A percentile compares a stretch with the other conserved stretches of the same genome.
phyloP scores from a whole-genome alignment of 2,888 invertebrate species.

The Eupeodes luniger region DNA sequence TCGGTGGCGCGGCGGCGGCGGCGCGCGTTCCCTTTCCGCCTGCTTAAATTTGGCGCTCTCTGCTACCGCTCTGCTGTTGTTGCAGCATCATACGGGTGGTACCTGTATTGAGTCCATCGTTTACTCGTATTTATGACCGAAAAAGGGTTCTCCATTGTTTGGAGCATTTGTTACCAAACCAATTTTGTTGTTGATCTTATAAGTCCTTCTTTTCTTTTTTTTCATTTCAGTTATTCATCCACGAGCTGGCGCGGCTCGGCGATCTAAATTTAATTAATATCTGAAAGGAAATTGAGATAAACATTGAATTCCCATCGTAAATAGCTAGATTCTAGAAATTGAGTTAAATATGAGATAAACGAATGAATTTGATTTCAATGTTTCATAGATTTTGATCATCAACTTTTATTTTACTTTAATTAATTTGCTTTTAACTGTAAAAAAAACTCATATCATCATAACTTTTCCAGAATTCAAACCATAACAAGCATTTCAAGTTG shows the following conservation, averaged over 20 bases:
- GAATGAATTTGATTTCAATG: too few relatives aligned
- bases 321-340: too few relatives aligned
- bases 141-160: conserved; percentile 13
- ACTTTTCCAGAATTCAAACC: background rate
- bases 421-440: too few relatives aligned
- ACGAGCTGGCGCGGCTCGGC: background rate
- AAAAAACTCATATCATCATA: background rate
- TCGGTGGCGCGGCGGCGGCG: conserved; percentile 24
- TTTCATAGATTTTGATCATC: too few relatives aligned
- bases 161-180: conserved; percentile 14
- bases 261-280: background rate
- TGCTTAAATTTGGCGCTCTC: conserved; percentile 28
- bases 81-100: conserved; percentile 38
- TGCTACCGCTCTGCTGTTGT: background rate
- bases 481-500: conserved; percentile 14
- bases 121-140: background rate
- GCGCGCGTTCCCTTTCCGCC: conserved; percentile 64
- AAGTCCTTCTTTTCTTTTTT: background rate
- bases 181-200: conserved; percentile 23
- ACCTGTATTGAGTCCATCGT: background rate
- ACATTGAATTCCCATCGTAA: background rate
- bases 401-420: too few relatives aligned
- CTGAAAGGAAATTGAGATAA: background rate
- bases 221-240: background rate
- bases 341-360: too few relatives aligned